Conservation (phyloP, 2,888 invertebrate genomes). For the Ischnura elegans region DNA sequence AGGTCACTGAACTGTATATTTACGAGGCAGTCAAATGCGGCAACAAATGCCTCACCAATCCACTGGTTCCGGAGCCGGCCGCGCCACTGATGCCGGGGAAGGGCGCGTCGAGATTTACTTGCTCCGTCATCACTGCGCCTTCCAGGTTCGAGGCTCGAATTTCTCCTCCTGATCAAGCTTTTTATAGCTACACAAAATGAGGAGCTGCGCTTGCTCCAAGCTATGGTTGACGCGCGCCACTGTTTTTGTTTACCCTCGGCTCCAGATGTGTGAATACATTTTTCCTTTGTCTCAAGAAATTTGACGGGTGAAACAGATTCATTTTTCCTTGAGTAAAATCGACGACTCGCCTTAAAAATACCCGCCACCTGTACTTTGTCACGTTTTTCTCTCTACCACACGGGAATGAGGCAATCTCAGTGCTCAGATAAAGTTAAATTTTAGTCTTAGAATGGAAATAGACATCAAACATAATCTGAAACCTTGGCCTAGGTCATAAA, state of each 20-base stretch:
- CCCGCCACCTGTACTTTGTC: too few species aligned
- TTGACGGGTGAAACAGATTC: not conserved
- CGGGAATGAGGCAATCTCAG: too few species aligned
- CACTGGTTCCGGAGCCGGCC: not conserved
- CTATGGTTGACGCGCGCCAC: not conserved
- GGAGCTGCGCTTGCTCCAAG: not conserved
- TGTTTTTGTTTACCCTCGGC: not conserved
- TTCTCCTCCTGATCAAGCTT: not conserved
- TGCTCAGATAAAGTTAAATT: too few species aligned
- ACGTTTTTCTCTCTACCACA: too few species aligned
- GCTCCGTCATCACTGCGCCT: not conserved
- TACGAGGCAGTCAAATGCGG: not conserved
- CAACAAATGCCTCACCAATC: not conserved
- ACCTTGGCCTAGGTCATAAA: too few species aligned
- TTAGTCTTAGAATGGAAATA: too few species aligned
- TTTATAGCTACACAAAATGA: not conserved
- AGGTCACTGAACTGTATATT: too few species aligned
- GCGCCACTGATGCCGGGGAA: not conserved
- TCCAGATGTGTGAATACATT: not conserved
- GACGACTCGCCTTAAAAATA: not conserved
- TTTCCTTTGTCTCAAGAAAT: not conserved
- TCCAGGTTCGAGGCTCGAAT: not conserved
- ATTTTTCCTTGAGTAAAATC: not conserved
- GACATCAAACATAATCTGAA: too few species aligned
- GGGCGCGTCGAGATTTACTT: not conserved